Base-by-base conservation (phyloP, 2,888 invertebrate genomes). In the Pollenia labialis region DNA sequence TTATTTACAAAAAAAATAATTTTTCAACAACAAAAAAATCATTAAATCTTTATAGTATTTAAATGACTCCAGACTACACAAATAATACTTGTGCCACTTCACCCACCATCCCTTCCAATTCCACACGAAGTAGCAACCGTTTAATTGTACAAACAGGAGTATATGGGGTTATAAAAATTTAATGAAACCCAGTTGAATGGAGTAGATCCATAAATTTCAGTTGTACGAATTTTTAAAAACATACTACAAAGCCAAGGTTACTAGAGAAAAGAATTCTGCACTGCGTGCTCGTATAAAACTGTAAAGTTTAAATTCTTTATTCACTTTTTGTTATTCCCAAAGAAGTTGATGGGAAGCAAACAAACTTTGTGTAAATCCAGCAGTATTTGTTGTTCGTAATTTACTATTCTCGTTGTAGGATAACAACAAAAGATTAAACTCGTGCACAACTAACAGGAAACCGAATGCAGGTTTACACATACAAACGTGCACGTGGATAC, bases 191-290 rank as follows among this genome's bases (percentile, higher is more conserved):
- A 75, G 16, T 23, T 52, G 50, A 42, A 12, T 69, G 40, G n/a
- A 23, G 8, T 14, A 52, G 18, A 18, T 46, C 18, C 48, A 62
- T 64, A 75, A 75, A 75, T 64, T 62, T 74, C 42, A 54, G 40
- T 54, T 18, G 16, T 10, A 52, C 69, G 42, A 69, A 62, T 62
- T 62, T 32, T 50, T 32, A 68, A 68, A 68, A 44, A 64, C 8
- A 44, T 14, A 18, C 16, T 62, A 12, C 14, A 62, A 62, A 52
- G 42, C 62, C 62, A 75, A 75, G 75, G 75, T 75, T 75, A 62
- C 8, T 12, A 62, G 42, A 48, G 16, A 50, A 12, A n/a, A n/a
- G 16, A 48, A 42, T 18, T 50, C 7, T 40, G 50, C 16, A 7
- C 54, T 52, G 8, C 32, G 3, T n/a, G n/a, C 68, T 32, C 1